Base-by-base conservation (phyloP, 2,888 invertebrate species). In the Philopedon plagiatum region DNA sequence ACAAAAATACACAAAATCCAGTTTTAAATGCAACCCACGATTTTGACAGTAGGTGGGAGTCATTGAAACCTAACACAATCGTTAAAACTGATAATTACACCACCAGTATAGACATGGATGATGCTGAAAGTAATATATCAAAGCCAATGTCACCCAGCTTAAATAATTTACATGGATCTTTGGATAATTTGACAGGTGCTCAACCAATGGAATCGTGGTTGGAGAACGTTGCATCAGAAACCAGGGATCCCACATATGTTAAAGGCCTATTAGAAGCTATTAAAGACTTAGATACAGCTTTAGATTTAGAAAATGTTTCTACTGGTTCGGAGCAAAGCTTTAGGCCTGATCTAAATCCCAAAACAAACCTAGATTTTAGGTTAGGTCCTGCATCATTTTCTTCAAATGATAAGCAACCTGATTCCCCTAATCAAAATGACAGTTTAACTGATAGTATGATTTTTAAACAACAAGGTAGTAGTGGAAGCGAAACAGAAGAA, bases 21-120 rank as follows among this genome's bases (percentile, higher is more conserved):
- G 21, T 46, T 7, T 44, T 26, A 26, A 56, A 57, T 21, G 74
- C 75, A 15, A 75, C 76, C 49, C 87, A 86, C 54, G 89, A 92
- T 82, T 94, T 94, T 82, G 93, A 94, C 78, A 88, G 88, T 46
- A 89, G 93, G 64, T 94, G 94, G 94, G 90, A 92, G 78, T 87
- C 87, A 21, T 87, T 92, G 75, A 91, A 90, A 81, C 91, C 92
- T 13, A 93, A 92, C 83, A 84, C 86, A 39, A 88, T 90, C 18
- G 88, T 88, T 18, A 89, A 88, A 78, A 82, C 88, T 26, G 90
- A 90, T 80, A 71, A 64, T 46, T 76, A 76, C 23, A 69, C 67
- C 8, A 68, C 72, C 62, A 73, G 76, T 26, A 60, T 76, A 8
- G 79, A 79, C 67, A 68, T 76, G 15, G 74, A 76, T 37, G 77